Evolutionary conservation across 2,797 vertebrate species (phyloP).

Genomic region (Sorex maritimensis): DNA sequence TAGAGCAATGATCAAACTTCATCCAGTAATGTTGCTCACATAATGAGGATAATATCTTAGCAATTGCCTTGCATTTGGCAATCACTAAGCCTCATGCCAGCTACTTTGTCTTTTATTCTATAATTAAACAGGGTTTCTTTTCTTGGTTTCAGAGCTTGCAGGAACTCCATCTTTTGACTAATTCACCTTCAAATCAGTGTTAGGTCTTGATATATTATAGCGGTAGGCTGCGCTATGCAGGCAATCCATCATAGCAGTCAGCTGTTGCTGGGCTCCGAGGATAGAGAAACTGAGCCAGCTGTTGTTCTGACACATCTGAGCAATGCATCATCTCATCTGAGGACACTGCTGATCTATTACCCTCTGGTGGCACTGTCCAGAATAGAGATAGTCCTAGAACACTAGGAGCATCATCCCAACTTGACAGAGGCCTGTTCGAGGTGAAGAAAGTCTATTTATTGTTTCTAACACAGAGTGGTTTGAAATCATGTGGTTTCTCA

Average conservation of each 20-base stretch:
- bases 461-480: constrained; percentile 61
- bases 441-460: constrained; percentile 28
- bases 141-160: constrained; percentile 81
- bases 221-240: constrained; percentile 77
- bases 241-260: constrained; percentile 88
- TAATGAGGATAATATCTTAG: constrained; percentile 76
- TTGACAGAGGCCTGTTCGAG: constrained; percentile 67
- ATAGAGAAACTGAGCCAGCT: constrained; percentile 89
- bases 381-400: constrained; percentile 79
- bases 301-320: constrained; percentile 80
- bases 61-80: constrained; percentile 76
- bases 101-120: constrained; percentile 81
- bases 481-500: constrained; percentile 79
- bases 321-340: constrained; percentile 80
- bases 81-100: constrained; percentile 71
- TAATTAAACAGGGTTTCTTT: constrained; percentile 85
- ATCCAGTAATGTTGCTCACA: constrained; percentile 39
- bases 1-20: constrained; percentile 57
- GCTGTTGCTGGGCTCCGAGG: constrained; percentile 85
- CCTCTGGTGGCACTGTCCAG: constrained; percentile 74
- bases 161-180: constrained; percentile 89
- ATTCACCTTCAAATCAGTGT: constrained; percentile 89
- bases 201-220: constrained; percentile 90
- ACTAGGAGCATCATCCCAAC: constrained; percentile 49
- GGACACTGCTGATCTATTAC: constrained; percentile 76